Base-by-base conservation (phyloP, 2,113 vertebrate genomes). In the Sinocyclocheilus rhinocerous region DNA sequence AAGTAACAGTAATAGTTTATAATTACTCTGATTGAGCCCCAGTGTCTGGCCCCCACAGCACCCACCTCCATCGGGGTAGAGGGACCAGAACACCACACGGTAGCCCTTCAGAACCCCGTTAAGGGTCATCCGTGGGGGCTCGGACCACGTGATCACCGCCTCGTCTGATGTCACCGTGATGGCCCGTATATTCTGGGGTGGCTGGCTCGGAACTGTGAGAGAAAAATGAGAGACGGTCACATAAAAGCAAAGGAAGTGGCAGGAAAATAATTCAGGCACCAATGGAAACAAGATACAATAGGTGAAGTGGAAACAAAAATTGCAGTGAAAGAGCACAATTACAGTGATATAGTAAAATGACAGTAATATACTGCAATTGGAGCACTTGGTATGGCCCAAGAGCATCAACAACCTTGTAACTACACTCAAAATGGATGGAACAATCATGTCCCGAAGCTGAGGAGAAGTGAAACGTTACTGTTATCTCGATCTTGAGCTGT, bases 101-200 rank as follows among this genome's bases (percentile, higher is more conserved):
- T 99, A 99, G 4, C 98, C 98, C 94, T 98, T 99, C 89, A 99
- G 95, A 90, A 99, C 97, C 4, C 98, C 98, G 1, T 99, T 98
- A 92, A 99, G 97, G 20, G 97, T 99, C 93, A 97, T 97, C 88
- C 97, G 95, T 0, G 98, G 97, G 52, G 98, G 98, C 92, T 99
- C 98, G 0, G 97, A 96, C 98, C 98, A 99, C 0, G 98, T 98
- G 93, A 99, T 98, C 87, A 99, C 97, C 0, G 97, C 97, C 92
- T 98, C 97, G 0, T 99, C 98, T 0, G 98, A 99, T 0, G 98
- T 99, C 95, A 99, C 98, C 16, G 98, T 97, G 91, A 99, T 95
- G 87, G 97, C 97, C 7, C 97, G 93, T 77, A 99, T 97, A 0
- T 99, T 99, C 93, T 99, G 97, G 0, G 98, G 98, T 29, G 98